Evolutionary conservation across 2,888 invertebrate species (phyloP), one percentile per base, ranked within the genome.

Genomic region (Linnaemya tessellans): DNA sequence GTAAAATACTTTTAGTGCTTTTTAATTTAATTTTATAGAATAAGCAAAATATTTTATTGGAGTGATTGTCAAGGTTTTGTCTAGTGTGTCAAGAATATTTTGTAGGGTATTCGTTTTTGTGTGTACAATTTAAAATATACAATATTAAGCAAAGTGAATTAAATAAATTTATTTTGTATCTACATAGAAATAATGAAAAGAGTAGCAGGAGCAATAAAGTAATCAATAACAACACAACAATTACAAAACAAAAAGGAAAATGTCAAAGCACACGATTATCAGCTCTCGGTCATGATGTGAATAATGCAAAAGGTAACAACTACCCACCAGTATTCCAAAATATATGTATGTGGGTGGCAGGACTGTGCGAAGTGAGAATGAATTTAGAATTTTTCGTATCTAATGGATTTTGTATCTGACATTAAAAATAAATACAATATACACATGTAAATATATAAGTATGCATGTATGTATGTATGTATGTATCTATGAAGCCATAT

Each of bases 191-290:
- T 75, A 75, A 74, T 49, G 62, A 65, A 67, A 67, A 43, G 18
- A 67, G 41, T 11, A 74, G 46, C 22, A 81, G 56, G 43, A 82
- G 67, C 71, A 75, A 75, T 67, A 77, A 80, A 82, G 79, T 82
- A 82, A 85, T 82, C 82, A 85, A 85, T 82, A 85, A 85, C 85
- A 85, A 71, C 74, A 82, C 75, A 85, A 85, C 79, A 82, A 87
- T 84, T 80, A 81, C 85, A 71, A 80, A 84, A 84, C 87, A 87
- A 87, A 87, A 87, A 87, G 86, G 83, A 87, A 87, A 87, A 87
- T 85, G 84, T 87, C 87, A 87, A 87, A 87, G 85, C 75, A 86
- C 86, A 86, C 86, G 87, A 86, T 87, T 87, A 87, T 86, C 86
- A 81, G 81, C 82, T 85, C 79, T 85, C 82, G 82, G 85, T 85